Base-by-base conservation (phyloP, 2,797 vertebrate genomes). In the Sebastes cheni region DNA sequence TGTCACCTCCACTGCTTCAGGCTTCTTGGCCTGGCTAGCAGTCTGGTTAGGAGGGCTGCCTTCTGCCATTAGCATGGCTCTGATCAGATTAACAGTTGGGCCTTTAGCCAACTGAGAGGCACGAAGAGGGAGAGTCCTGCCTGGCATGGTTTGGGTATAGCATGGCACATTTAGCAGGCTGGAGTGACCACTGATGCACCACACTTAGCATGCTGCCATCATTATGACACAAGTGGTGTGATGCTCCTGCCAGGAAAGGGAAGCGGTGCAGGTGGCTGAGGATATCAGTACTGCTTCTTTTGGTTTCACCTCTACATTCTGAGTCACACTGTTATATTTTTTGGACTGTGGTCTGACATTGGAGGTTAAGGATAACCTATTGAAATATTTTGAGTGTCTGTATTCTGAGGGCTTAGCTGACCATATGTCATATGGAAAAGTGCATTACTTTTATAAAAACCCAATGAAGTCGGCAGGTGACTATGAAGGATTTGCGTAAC, bases 11-110 rank as follows among this genome's bases (percentile, higher is more conserved):
- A 55, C 89, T 88, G 80, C 88, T 83, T 58, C 54, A 66, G 88
- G 87, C 83, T 81, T 83, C 75, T 84, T 78, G 86, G 91, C 89
- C 86, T 85, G 9, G 66, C 34, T n/a, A 18, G 75, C 85, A 65
- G 70, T 72, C 74, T 82, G 86, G 86, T 87, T 82, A 89, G 34
- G 79, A 88, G 87, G 82, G 87, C 86, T 88, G 93, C 89, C 91
- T 83, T 90, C 86, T 85, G 89, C 92, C 89, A 93, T 95, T 93
- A 92, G 80, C 79, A 84, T 75, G 61, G 69, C 67, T 90, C 88
- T 90, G 79, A 86, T 84, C 88, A 78, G 70, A 76, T 94, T 91
- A 87, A 85, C 90, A 75, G 66, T 72, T 61, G 82, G 80, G 83
- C 66, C 72, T 22, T 36, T 11, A 83, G 88, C 94, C 91, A 88